phyloP scores from a whole-genome alignment of 2,113 vertebrate species.

The Ahaetulla prasina region DNA sequence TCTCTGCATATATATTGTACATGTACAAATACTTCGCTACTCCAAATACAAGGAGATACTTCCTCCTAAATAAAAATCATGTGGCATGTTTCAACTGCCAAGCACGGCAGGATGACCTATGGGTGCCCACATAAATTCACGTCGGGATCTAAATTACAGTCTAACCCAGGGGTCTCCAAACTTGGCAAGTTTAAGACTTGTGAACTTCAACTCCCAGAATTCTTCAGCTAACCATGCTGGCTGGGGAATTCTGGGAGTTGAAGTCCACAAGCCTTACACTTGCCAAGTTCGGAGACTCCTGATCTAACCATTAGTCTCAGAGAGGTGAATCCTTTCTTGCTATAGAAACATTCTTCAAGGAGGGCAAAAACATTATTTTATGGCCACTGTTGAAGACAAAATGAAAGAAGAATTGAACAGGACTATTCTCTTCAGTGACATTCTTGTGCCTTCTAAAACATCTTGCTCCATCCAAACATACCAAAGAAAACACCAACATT shows the following conservation, averaged over 20 bases:
- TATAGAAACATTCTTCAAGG: not conserved
- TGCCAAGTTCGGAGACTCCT: not conserved
- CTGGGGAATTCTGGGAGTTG: not conserved
- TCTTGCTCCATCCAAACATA: not conserved
- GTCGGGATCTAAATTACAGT: not conserved
- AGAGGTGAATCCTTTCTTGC: not conserved
- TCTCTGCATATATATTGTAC: too few relatives aligned
- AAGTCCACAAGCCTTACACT: not conserved
- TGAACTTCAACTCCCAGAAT: not conserved
- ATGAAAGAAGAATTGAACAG: too few relatives aligned
- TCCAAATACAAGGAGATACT: not conserved
- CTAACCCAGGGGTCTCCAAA: not conserved
- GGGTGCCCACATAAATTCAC: not conserved
- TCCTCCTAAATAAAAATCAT: not conserved
- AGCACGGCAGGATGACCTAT: not conserved
- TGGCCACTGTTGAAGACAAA: not conserved
- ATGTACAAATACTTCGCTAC: not conserved
- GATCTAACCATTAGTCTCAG: not conserved
- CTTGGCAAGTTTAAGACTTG: not conserved
- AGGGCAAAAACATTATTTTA: not conserved
- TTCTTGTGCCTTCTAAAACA: not conserved
- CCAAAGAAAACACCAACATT: not conserved
- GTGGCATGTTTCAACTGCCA: not conserved
- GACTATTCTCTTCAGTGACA: not conserved
- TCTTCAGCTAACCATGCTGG: not conserved